Evolutionary conservation across 30 jellyfish, hydroid and myxozoan species (phyloP), one percentile per base, ranked within the genome.

Genomic region (Turritopsis rubra): DNA sequence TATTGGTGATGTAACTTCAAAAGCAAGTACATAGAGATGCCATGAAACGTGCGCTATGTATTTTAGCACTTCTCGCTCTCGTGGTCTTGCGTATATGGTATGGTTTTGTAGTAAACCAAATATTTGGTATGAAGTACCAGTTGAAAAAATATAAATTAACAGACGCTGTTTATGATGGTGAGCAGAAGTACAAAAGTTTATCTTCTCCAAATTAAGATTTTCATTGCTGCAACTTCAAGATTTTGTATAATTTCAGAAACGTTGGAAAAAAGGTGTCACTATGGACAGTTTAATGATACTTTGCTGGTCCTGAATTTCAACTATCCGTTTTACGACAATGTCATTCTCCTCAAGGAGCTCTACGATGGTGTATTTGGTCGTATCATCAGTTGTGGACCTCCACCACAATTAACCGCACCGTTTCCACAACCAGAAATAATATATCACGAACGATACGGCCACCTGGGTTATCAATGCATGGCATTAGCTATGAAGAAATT

Each of bases 381-480:
- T 25, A 87, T 93, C 29, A 87, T 86, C 22, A 82, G 78, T 71
- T 93, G 98, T 85, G 98, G 98, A 17, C 85, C 85, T 1, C 66
- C 28, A 52, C 93, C 95, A 88, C 71, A 73, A 30, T 23, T 52
- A 1, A 74, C 28, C 16, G 84, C 76, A 1, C 78, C 29, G 0
- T 25, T 24, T 66, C 21, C 25, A 4, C 83, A 73, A 19, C 96
- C 97, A 53, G 96, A 91, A 52, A 81, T 93, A 18, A 80, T 29
- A 23, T 83, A 83, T 54, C 87, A 88, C 53, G 82, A 83, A 21
- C 71, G 82, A 23, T 29, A 73, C 28, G 98, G 98, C 16, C 83
- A 84, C 66, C 85, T 86, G 71, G 96, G 96, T 5, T 93, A 93
- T 54, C 90, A 79, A 53, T 93, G 98, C 82, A 81, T 88, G 93